These are phyloP conservation scores for Schrankia costaestrigalis DNA, from an alignment of 2,888 invertebrate species.

Conservation along the genomic window DNA sequence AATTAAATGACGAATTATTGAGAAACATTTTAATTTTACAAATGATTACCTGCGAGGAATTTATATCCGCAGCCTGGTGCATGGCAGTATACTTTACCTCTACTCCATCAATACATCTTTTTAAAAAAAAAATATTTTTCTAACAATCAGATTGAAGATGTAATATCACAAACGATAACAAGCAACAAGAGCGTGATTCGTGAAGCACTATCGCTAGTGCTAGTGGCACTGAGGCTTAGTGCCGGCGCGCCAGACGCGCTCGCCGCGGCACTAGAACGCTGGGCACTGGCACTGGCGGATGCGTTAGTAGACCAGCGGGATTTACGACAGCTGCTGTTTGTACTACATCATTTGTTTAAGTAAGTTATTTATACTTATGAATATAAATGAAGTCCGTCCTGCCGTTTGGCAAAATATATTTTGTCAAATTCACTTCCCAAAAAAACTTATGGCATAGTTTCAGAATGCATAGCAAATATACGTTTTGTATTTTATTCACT, in stretches of 20 bases:
- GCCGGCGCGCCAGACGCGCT: constrained; percentile 47
- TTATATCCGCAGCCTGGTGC: too few relatives aligned
- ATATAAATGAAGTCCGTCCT: too few relatives aligned
- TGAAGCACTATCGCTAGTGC: constrained; percentile 51
- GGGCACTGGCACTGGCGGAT: constrained; percentile 52
- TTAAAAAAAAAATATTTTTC: background rate
- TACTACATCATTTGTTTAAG: constrained; percentile 66
- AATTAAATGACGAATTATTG: too few relatives aligned
- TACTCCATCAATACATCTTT: background rate
- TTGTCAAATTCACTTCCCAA: too few relatives aligned
- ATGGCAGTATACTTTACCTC: background rate
- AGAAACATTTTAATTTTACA: too few relatives aligned
- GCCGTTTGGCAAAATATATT: too few relatives aligned
- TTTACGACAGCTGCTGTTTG: constrained; percentile 52
- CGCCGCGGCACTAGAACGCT: constrained; percentile 57
- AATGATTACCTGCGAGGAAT: too few relatives aligned
- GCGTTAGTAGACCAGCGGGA: constrained; percentile 52
- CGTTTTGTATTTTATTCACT: too few relatives aligned
- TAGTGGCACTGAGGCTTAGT: constrained; percentile 55
- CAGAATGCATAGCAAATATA: too few relatives aligned
- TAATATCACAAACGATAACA: constrained; percentile 52
- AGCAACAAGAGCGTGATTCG: constrained; percentile 52
- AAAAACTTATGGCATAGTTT: too few relatives aligned
- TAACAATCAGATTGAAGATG: constrained; percentile 57
- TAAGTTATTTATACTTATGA: too few relatives aligned